phyloP scores from a whole-genome alignment of 2,113 vertebrate genomes.

The Notarius quadriscutis region DNA sequence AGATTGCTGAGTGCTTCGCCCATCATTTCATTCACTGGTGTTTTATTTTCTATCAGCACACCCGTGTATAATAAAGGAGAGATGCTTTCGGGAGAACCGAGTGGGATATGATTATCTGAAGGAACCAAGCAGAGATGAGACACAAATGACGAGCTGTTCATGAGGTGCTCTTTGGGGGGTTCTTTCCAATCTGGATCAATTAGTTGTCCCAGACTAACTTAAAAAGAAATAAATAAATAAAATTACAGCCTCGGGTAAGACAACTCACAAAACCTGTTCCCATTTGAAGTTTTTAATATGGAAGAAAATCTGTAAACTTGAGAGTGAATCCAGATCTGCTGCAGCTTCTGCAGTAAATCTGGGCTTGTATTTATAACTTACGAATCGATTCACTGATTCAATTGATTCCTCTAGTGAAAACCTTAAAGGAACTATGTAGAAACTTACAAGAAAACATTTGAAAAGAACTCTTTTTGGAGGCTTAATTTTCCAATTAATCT shows the following conservation, averaged over 20 bases:
- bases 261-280: background rate
- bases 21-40: background rate
- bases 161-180: slow-evolving; percentile 9
- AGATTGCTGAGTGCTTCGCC: background rate
- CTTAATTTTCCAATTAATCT: too few relatives aligned
- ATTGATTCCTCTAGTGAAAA: background rate
- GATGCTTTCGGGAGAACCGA: background rate
- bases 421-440: background rate
- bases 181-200: slow-evolving; percentile 2
- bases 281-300: background rate
- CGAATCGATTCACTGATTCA: background rate
- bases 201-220: background rate
- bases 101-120: background rate
- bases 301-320: background rate
- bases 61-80: slow-evolving; percentile 9
- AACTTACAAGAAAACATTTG: background rate
- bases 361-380: background rate
- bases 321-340: background rate
- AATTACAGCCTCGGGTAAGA: background rate
- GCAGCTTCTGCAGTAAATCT: background rate
- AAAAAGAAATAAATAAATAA: background rate
- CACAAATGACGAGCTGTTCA: background rate
- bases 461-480: background rate
- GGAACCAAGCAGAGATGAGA: slow-evolving; percentile 25
- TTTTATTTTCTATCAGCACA: slow-evolving; percentile 19